Percentiles rank a stretch among this genome's conserved stretches.
Evolutionary conservation across 2,797 vertebrate genomes (phyloP).

Genomic region (Novumbra hubbsi): DNA sequence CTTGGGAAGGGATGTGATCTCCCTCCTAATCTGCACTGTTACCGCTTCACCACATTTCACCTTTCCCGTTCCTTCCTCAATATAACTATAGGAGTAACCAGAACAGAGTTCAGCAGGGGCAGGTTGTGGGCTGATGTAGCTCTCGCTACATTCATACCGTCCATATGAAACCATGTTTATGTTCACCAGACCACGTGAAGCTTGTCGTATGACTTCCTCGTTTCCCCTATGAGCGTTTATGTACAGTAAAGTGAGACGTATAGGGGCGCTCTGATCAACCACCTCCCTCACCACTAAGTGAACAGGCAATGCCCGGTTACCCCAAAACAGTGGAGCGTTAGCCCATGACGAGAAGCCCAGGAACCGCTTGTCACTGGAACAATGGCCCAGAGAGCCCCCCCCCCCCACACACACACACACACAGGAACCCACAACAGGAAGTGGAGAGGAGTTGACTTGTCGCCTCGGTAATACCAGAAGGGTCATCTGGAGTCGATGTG

Average conservation of each 20-base stretch:
- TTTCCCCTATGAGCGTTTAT: neutral
- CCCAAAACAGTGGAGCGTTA: conserved; percentile 45
- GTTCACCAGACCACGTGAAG: neutral
- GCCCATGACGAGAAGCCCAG: conserved; percentile 60
- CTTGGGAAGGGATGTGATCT: conserved; percentile 41
- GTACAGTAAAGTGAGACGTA: conserved; percentile 39
- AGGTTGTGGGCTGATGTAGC: neutral
- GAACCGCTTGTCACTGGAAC: conserved; percentile 64
- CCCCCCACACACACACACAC: too few species aligned
- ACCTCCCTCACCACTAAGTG: conserved; percentile 25
- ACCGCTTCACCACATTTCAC: conserved; percentile 42
- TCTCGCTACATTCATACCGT: neutral
- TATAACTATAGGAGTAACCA: neutral
- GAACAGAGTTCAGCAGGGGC: neutral
- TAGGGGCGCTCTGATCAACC: conserved; percentile 35
- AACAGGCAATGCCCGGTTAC: conserved; percentile 27
- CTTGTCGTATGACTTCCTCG: neutral
- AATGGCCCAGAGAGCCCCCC: conserved; percentile 59
- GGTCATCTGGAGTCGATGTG: conserved; percentile 43
- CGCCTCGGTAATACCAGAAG: conserved; percentile 44
- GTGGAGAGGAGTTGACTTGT: conserved; percentile 35
- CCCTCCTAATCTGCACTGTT: conserved; percentile 62
- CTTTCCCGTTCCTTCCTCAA: neutral
- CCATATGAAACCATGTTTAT: neutral
- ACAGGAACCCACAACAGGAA: conserved; percentile 70